phyloP scores from a whole-genome alignment of 2,888 invertebrate genomes.

The Agonum fuliginosum region DNA sequence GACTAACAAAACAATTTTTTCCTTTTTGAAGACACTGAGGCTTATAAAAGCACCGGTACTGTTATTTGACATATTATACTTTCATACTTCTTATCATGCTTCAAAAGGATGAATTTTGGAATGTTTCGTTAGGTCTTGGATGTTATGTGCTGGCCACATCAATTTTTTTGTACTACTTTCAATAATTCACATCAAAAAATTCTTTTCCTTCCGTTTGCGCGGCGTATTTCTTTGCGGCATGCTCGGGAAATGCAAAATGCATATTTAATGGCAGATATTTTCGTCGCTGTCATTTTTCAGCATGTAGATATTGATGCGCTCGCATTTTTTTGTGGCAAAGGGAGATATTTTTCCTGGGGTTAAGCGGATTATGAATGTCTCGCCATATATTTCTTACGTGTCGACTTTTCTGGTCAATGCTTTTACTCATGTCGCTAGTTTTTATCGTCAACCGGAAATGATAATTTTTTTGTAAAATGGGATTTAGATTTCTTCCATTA shows the following conservation, averaged over 20 bases:
- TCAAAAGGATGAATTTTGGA: no score
- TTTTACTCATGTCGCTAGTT: background rate
- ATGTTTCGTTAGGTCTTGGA: no score
- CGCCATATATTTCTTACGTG: constrained; percentile 30
- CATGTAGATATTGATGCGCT: constrained; percentile 22
- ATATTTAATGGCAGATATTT: constrained; percentile 16
- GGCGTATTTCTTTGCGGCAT: background rate
- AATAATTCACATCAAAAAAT: no score
- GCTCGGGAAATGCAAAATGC: constrained; percentile 33
- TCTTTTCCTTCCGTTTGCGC: background rate
- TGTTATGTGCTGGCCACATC: no score
- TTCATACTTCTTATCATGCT: no score
- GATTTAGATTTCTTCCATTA: no score
- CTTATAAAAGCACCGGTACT: no score
- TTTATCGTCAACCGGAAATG: background rate
- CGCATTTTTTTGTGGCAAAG: constrained; percentile 35
- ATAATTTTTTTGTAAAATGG: background rate
- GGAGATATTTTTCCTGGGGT: constrained; percentile 36
- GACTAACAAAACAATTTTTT: no score
- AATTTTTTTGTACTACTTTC: no score
- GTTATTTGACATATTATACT: no score
- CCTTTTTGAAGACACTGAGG: no score
- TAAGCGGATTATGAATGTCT: constrained; percentile 49
- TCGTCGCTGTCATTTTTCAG: constrained; percentile 35
- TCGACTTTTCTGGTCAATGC: constrained; percentile 32